Evolutionary conservation across 2,888 invertebrate species (phyloP).

Genomic region (Lycophotia porphyrea): DNA sequence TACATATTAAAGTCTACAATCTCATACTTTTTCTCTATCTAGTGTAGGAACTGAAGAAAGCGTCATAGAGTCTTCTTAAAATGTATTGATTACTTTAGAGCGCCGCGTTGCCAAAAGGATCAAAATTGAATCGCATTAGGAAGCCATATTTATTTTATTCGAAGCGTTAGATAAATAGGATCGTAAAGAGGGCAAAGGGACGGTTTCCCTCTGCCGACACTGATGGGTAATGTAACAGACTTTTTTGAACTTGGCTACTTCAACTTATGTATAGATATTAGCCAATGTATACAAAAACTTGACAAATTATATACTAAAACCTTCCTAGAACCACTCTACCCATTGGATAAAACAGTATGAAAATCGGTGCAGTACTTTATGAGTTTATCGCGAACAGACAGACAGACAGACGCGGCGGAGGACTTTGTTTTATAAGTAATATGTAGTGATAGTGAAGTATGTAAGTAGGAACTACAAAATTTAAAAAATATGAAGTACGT

Average conservation of each 20-base stretch:
- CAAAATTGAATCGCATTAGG: conserved; percentile 69
- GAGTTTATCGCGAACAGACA: too few relatives aligned
- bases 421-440: too few relatives aligned
- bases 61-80: conserved; percentile 60
- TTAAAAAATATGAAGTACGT: background rate
- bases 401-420: too few relatives aligned
- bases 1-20: background rate
- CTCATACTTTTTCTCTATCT: conserved; percentile 16
- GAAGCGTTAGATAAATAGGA: conserved; percentile 58
- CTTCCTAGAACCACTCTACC: too few relatives aligned
- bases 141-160: conserved; percentile 51
- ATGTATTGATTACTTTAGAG: conserved; percentile 63
- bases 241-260: conserved; percentile 21
- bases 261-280: background rate
- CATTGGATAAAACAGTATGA: too few relatives aligned
- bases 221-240: background rate
- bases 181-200: background rate
- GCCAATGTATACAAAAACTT: too few relatives aligned
- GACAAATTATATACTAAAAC: too few relatives aligned
- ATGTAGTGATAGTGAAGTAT: too few relatives aligned
- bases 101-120: conserved; percentile 55
- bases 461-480: background rate
- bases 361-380: too few relatives aligned
- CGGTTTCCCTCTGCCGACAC: background rate
- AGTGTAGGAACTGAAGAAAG: conserved; percentile 17